These are phyloP conservation scores for Buteo buteo DNA, from an alignment of 2,113 vertebrate species.

Conservation along the genomic window DNA sequence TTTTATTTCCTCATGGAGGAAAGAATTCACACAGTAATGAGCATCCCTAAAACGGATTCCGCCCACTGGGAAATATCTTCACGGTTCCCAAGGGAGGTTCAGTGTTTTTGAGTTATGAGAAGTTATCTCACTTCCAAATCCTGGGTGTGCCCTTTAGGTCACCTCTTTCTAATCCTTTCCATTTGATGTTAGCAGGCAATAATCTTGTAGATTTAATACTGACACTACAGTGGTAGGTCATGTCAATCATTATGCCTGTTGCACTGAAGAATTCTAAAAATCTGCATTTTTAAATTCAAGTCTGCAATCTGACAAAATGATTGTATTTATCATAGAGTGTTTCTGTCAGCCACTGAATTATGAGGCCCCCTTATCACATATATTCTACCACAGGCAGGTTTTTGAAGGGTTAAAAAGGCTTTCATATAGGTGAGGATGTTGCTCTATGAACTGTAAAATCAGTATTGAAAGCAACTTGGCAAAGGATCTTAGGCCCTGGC, in stretches of 20 bases:
- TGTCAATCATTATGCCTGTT: not conserved
- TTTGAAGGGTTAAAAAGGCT: conserved; percentile 39
- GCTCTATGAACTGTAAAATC: conserved; percentile 63
- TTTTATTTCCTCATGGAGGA: not conserved
- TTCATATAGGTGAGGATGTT: conserved; percentile 47
- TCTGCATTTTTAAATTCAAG: not conserved
- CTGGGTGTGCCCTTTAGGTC: not conserved
- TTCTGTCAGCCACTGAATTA: not conserved
- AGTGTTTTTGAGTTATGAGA: not conserved
- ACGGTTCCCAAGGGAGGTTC: not conserved
- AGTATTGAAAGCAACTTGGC: conserved; percentile 59
- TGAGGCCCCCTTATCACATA: not conserved
- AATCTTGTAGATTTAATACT: not conserved
- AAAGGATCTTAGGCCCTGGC: conserved; percentile 40
- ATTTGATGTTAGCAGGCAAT: not conserved
- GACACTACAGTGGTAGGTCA: not conserved
- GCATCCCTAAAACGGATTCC: not conserved
- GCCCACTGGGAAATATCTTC: not conserved
- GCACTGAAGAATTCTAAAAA: not conserved
- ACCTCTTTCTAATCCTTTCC: conserved; percentile 4
- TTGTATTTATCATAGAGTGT: not conserved
- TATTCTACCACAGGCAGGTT: not conserved
- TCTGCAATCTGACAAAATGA: not conserved
- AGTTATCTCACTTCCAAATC: not conserved
- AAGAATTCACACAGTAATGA: not conserved